Conservation (phyloP, 2,113 vertebrate species). For the Solea solea region DNA sequence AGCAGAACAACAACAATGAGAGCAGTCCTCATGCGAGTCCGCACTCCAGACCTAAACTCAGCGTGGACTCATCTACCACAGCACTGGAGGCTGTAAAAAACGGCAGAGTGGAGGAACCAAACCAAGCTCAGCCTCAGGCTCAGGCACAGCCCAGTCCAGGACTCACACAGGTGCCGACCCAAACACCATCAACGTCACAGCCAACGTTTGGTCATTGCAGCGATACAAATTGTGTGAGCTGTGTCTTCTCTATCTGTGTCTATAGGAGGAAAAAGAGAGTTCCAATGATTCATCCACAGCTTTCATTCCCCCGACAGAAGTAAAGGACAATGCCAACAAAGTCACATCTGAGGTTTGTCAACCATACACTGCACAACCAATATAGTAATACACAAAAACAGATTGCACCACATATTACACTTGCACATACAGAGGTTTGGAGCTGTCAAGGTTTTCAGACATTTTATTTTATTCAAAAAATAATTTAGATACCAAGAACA, state of each 20-base stretch:
- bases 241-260: not conserved
- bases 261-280: slow-evolving; percentile 92
- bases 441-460: no score
- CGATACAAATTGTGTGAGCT: not conserved
- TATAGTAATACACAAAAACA: no score
- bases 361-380: no score
- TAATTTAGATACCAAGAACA: no score
- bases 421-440: no score
- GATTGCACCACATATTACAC: no score
- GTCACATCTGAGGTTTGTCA: slow-evolving; percentile 73
- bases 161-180: slow-evolving; percentile 63
- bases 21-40: slow-evolving; percentile 74
- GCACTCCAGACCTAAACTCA: slow-evolving; percentile 77
- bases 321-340: slow-evolving; percentile 84
- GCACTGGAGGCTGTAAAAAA: slow-evolving; percentile 86
- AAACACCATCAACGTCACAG: not conserved
- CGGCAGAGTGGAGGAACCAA: slow-evolving; percentile 86
- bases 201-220: not conserved
- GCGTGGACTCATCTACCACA: slow-evolving; percentile 71
- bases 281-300: slow-evolving; percentile 96
- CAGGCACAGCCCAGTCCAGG: slow-evolving; percentile 63
- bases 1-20: slow-evolving; percentile 89
- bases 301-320: slow-evolving; percentile 89
- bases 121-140: slow-evolving; percentile 54
- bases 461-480: no score